Evolutionary conservation across 2,888 invertebrate genomes (phyloP).

Genomic region (Thymelicus lineola): DNA sequence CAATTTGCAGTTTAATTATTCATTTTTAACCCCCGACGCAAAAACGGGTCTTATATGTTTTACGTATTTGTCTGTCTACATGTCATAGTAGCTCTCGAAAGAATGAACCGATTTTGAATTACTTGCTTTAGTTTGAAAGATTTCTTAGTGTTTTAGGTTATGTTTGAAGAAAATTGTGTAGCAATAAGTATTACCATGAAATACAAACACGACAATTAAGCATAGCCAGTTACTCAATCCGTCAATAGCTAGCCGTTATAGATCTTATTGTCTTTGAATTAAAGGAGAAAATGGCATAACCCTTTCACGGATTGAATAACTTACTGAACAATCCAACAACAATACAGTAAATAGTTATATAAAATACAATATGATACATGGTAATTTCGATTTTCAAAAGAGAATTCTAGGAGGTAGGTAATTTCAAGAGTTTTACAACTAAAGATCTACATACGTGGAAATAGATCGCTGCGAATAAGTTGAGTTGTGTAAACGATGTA

Average conservation of each 20-base stretch:
- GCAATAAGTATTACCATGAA: constrained; percentile 21
- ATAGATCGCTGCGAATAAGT: constrained; percentile 16
- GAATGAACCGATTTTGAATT: too few species aligned
- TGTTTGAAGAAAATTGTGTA: too few species aligned
- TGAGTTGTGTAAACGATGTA: constrained; percentile 5
- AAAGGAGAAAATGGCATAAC: constrained; percentile 29
- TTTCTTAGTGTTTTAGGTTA: too few species aligned
- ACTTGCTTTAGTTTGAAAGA: too few species aligned
- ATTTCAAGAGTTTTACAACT: constrained; percentile 31
- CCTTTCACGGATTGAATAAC: constrained; percentile 11
- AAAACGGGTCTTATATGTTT: too few species aligned
- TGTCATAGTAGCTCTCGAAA: too few species aligned
- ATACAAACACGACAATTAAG: constrained; percentile 29
- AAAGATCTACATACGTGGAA: constrained; percentile 11
- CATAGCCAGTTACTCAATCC: constrained; percentile 9
- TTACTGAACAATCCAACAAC: constrained; percentile 30
- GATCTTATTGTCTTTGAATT: constrained; percentile 37
- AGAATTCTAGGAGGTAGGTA: constrained; percentile 35
- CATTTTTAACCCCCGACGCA: too few species aligned
- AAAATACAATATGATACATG: constrained; percentile 35
- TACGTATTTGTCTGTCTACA: too few species aligned
- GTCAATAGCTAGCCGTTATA: constrained; percentile 23
- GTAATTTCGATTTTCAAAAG: constrained; percentile 25
- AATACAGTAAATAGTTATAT: constrained; percentile 36
- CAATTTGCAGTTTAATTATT: too few species aligned